Percentiles rank a stretch among this genome's conserved stretches.
phyloP scores from a whole-genome alignment of 2,113 vertebrate genomes.

The Spea bombifrons region DNA sequence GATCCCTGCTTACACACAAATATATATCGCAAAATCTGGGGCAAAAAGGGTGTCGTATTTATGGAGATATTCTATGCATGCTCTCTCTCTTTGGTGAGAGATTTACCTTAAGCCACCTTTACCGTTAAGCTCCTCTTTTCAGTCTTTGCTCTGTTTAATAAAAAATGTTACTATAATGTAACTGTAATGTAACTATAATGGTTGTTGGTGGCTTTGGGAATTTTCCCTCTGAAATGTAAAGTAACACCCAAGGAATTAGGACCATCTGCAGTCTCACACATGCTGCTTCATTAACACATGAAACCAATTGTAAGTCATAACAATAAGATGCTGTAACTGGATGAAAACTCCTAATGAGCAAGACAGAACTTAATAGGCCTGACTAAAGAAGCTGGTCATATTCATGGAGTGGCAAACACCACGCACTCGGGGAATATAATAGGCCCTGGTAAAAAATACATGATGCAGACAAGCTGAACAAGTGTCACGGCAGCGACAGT shows the following conservation, averaged over 20 bases:
- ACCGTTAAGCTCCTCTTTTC: too few species aligned
- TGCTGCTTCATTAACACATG: slow-evolving; percentile 5
- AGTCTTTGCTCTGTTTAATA: slow-evolving; percentile 24
- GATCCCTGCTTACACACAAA: too few species aligned
- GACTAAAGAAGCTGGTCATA: slow-evolving; percentile 27
- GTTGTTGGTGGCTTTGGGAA: not conserved
- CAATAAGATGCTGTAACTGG: slow-evolving; percentile 23
- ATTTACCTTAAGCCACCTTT: too few species aligned
- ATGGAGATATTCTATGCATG: too few species aligned
- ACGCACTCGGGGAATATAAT: slow-evolving; percentile 31
- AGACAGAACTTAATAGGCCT: slow-evolving; percentile 38
- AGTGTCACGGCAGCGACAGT: slow-evolving; percentile 3
- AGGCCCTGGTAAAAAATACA: slow-evolving; percentile 30
- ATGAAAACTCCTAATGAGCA: slow-evolving; percentile 35
- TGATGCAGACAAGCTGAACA: slow-evolving; percentile 10
- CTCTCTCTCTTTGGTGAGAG: too few species aligned
- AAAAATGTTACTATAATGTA: slow-evolving; percentile 14
- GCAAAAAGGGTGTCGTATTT: too few species aligned
- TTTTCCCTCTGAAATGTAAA: slow-evolving; percentile 21
- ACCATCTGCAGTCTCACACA: slow-evolving; percentile 31
- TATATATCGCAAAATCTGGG: too few species aligned
- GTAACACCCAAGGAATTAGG: slow-evolving; percentile 24
- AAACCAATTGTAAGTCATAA: slow-evolving; percentile 23
- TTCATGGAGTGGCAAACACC: slow-evolving; percentile 18
- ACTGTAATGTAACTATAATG: too few species aligned